Base-by-base conservation (phyloP, 2,888 invertebrate genomes). In the Cremastinae sp. region DNA sequence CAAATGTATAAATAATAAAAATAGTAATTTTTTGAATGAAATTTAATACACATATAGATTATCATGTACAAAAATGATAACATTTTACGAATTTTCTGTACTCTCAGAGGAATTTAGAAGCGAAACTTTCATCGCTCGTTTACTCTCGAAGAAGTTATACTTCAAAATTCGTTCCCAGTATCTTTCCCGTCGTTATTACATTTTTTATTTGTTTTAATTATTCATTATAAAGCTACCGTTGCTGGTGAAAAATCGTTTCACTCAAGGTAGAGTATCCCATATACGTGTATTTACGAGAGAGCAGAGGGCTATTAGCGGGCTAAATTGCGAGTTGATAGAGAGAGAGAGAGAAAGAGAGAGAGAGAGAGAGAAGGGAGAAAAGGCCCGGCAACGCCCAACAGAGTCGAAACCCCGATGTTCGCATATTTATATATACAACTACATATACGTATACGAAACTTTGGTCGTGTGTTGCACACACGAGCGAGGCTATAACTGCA, bases 311-410 rank as follows among this genome's bases (percentile, higher is more conserved):
- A 73, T 76, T 76, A 76, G 73, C 73, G 53, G 53, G 64, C 22
- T 41, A 73, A 76, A 76, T 76, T 76, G 69, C 76, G 69, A 73
- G 76, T 65, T 69, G 73, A 74, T 70, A 77, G 59, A 69, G 62
- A 41, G 45, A 45, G 16, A 5, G 28, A 28, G 28, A 28, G 28
- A 5, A 28, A 51, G 20, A 51, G 51, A 20, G 51, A 34, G 34
- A 47, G 59, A 41, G 58, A 41, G 58, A 41, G 58, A 12, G 43
- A 59, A 41, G 43, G 43, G 14, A 20, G 20, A 43, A 66, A 61
- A 61, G 64, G 59, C 73, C 49, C 41, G 73, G 69, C 69, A 77
- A 74, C 76, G 74, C 76, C 74, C 76, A 77, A 53, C 74, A 65
- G n/a, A n/a, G 53, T 64, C 61, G 36, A 54, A 61, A 61, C 71